Evolutionary conservation across 2,797 vertebrate species (phyloP), one percentile per base, ranked within the genome.

Genomic region (Valencia hispanica): DNA sequence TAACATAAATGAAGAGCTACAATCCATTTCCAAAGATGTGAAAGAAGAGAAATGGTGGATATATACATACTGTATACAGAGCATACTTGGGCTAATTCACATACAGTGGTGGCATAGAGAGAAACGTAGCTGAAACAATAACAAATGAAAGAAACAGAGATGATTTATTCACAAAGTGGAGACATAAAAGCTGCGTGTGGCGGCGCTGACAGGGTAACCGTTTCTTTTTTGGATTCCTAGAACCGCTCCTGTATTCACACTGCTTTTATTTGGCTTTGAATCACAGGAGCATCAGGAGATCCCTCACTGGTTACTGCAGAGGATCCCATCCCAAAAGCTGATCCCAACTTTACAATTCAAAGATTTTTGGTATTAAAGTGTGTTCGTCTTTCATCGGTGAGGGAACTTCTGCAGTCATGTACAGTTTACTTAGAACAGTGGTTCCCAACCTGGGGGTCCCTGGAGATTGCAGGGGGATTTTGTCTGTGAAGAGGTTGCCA

Each of bases 351-450:
- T 65, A 94, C 22, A 72, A 93, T 94, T 78, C 94, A 51, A 51
- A 15, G 36, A 10, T 93, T 94, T 97, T 97, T 97, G 96, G 96
- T 97, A 96, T 97, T 96, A 95, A 97, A 96, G 96, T 96, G 94
- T 61, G 95, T 94, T 93, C 95, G 95, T 95, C 89, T 84, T 78
- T 83, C 78, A 41, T 15, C 91, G 86, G 80, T n/a, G 25, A 86
- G 74, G 94, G 86, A 86, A 89, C 86, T 92, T 88, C 77, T 78
- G 90, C 80, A 89, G 89, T 86, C 55, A 72, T 86, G 71, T 80
- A 77, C 74, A n/a, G n/a, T n/a, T n/a, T n/a, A n/a, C n/a, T n/a
- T n/a, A n/a, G n/a, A n/a, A n/a, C n/a, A n/a, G n/a, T n/a, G n/a
- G n/a, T n/a, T n/a, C n/a, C n/a, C n/a, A n/a, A n/a, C n/a, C n/a